A percentile compares a stretch with the other conserved stretches of the same genome.
These are phyloP conservation scores for Anisognathus igniventris DNA, from an alignment of 2,797 vertebrate genomes.

Conservation along the genomic window DNA sequence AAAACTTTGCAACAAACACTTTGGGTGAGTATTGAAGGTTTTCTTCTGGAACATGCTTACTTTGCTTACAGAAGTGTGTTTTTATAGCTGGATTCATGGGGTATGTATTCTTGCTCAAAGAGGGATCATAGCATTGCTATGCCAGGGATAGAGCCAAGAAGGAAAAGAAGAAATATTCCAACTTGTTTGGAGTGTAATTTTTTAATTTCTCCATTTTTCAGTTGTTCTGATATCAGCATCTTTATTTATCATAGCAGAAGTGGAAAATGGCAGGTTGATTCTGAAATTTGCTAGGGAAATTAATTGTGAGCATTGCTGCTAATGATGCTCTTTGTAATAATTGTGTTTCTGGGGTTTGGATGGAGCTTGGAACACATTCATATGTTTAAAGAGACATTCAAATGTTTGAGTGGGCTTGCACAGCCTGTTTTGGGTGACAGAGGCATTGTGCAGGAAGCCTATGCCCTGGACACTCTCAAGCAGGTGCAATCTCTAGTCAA, in stretches of 20 bases:
- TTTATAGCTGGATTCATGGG: neutral
- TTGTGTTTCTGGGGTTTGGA: neutral
- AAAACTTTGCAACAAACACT: constrained; percentile 87
- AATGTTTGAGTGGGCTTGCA: neutral
- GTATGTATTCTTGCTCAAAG: neutral
- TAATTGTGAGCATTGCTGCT: neutral
- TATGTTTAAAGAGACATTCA: neutral
- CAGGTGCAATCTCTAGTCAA: no score
- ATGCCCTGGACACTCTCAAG: neutral
- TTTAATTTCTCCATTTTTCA: neutral
- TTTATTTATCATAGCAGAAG: neutral
- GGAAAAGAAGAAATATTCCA: neutral
- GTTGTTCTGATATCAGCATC: neutral
- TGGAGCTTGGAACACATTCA: neutral
- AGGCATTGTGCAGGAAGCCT: neutral
- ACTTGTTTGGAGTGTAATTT: neutral
- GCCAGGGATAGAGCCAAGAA: neutral
- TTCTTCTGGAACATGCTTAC: neutral
- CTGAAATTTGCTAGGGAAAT: neutral
- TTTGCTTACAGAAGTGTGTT: neutral
- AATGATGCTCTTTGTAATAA: neutral
- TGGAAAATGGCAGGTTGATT: neutral
- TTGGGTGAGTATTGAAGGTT: constrained; percentile 72
- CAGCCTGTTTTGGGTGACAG: neutral
- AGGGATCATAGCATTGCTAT: neutral